These are phyloP conservation scores for Sebastes aleutianus DNA, from an alignment of 2,797 vertebrate genomes.

Conservation along the genomic window DNA sequence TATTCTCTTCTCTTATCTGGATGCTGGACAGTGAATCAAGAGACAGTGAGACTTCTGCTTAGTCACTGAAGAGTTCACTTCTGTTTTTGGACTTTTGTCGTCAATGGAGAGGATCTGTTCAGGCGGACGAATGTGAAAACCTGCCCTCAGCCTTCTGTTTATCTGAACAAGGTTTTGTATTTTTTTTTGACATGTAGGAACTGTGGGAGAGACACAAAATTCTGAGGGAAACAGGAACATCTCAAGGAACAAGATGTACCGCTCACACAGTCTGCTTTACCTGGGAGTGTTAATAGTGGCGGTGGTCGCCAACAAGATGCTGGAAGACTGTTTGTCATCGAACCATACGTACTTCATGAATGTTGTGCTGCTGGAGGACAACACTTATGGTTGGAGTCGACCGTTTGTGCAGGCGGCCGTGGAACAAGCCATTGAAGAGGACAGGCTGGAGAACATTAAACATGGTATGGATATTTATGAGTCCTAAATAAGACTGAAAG, in stretches of 20 bases:
- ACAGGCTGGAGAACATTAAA: slow-evolving; percentile 72
- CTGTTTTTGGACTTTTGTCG: slow-evolving; percentile 9
- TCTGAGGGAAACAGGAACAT: neutral
- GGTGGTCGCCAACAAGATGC: slow-evolving; percentile 41
- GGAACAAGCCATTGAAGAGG: slow-evolving; percentile 72
- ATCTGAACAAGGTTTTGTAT: neutral
- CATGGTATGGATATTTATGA: slow-evolving; percentile 65
- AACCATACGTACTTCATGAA: slow-evolving; percentile 77
- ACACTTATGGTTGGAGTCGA: slow-evolving; percentile 75
- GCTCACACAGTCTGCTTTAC: slow-evolving; percentile 22
- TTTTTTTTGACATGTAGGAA: slow-evolving; percentile 56
- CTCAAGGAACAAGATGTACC: slow-evolving; percentile 44
- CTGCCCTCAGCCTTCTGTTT: neutral
- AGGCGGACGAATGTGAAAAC: slow-evolving; percentile 9
- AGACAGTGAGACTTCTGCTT: slow-evolving; percentile 11
- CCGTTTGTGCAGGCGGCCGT: slow-evolving; percentile 76
- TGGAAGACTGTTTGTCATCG: slow-evolving; percentile 55
- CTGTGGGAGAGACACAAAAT: neutral
- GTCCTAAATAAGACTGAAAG: neutral
- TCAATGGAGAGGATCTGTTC: neutral
- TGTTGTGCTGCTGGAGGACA: slow-evolving; percentile 89
- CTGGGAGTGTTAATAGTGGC: slow-evolving; percentile 49
- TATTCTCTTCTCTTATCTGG: slow-evolving; percentile 1
- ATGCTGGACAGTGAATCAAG: slow-evolving; percentile 1
- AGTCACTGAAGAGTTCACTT: slow-evolving; percentile 13